phyloP scores from a whole-genome alignment of 2,888 invertebrate genomes.

The Iphiclides podalirius region DNA sequence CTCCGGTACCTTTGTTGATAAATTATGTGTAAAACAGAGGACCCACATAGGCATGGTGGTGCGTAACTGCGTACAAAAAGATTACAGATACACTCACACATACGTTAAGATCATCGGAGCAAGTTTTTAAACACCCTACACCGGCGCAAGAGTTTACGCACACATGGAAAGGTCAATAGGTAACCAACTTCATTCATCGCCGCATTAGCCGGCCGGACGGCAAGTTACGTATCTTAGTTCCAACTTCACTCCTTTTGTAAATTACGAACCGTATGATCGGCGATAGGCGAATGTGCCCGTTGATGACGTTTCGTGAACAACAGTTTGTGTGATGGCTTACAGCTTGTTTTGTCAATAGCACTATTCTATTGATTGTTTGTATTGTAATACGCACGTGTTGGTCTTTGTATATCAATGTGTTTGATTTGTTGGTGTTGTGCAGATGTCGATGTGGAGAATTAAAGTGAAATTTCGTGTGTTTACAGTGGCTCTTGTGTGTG shows the following conservation, averaged over 20 bases:
- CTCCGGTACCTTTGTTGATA: too few species aligned
- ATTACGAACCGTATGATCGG: conserved; percentile 55
- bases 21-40: too few species aligned
- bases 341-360: conserved; percentile 70
- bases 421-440: conserved; percentile 34
- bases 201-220: conserved; percentile 41
- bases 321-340: conserved; percentile 53
- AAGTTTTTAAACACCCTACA: conserved; percentile 47
- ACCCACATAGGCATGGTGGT: too few species aligned
- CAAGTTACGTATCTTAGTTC: conserved; percentile 36
- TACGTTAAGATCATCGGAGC: conserved; percentile 31
- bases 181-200: conserved; percentile 66
- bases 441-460: conserved; percentile 25
- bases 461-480: conserved; percentile 27
- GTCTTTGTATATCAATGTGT: conserved; percentile 20
- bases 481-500: conserved; percentile 33
- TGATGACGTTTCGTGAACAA: conserved; percentile 61
- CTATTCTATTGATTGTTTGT: conserved; percentile 31
- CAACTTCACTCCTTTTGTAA: conserved; percentile 61
- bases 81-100: too few species aligned
- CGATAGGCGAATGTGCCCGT: conserved; percentile 35
- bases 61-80: too few species aligned
- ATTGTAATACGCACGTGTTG: conserved; percentile 24
- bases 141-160: conserved; percentile 37
- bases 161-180: conserved; percentile 44